phyloP scores from a whole-genome alignment of 2,113 vertebrate species.

The Pyxicephalus adspersus region DNA sequence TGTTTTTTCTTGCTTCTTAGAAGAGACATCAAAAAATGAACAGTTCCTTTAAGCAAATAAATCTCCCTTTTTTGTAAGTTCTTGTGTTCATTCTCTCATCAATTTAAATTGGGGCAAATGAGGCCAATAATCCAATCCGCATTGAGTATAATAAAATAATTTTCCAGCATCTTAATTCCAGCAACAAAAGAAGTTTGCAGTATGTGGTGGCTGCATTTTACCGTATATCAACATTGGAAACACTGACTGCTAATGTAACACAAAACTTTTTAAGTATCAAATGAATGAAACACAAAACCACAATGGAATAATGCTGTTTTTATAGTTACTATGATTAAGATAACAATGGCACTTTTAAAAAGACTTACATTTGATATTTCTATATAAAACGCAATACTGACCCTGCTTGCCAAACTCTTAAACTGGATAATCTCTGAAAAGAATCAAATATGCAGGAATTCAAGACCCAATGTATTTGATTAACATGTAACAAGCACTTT shows the following conservation, averaged over 20 bases:
- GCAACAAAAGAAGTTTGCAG: constrained; percentile 6
- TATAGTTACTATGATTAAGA: constrained; percentile 34
- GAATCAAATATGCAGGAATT: constrained; percentile 25
- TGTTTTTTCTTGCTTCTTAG: too few species aligned
- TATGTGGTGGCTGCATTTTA: neutral
- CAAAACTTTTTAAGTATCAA: constrained; percentile 42
- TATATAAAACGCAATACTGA: constrained; percentile 19
- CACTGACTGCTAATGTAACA: constrained; percentile 21
- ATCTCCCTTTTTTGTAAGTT: too few species aligned
- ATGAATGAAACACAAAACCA: constrained; percentile 37
- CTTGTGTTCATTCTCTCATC: too few species aligned
- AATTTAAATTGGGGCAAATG: neutral
- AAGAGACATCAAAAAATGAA: too few species aligned
- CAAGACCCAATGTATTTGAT: constrained; percentile 22
- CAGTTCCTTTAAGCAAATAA: too few species aligned
- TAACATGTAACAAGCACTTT: constrained; percentile 10
- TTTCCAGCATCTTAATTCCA: neutral
- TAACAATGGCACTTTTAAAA: constrained; percentile 35
- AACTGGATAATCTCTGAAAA: constrained; percentile 31
- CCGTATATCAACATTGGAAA: constrained; percentile 25
- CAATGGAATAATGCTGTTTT: constrained; percentile 39
- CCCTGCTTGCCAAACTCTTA: constrained; percentile 22
- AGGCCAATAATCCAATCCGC: neutral
- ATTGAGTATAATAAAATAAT: neutral
- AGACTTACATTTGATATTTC: constrained; percentile 36